phyloP scores from a whole-genome alignment of 2,888 invertebrate species.

The Plutella xylostella region DNA sequence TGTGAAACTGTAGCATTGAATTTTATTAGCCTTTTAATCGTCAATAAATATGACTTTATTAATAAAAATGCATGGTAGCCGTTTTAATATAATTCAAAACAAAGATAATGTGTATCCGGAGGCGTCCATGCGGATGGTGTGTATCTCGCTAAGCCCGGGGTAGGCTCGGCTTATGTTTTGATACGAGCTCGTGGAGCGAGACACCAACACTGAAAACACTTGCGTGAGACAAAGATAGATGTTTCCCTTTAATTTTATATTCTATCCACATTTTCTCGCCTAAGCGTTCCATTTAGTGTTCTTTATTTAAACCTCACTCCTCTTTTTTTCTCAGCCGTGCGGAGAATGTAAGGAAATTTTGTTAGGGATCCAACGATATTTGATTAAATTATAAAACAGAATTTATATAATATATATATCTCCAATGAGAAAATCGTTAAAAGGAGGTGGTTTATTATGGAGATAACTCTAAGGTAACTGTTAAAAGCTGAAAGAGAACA shows the following conservation, averaged over 20 bases:
- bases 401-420: no score
- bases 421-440: no score
- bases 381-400: no score
- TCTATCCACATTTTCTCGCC: slow-evolving; percentile 70
- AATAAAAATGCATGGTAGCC: background rate
- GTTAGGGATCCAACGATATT: slow-evolving; percentile 23
- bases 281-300: slow-evolving; percentile 71
- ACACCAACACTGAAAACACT: slow-evolving; percentile 29
- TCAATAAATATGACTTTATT: background rate
- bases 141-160: slow-evolving; percentile 66
- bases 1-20: no score
- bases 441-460: no score
- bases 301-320: slow-evolving; percentile 66
- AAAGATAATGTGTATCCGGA: slow-evolving; percentile 6
- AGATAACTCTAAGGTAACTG: no score
- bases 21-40: background rate
- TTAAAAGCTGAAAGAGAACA: no score
- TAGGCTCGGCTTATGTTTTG: slow-evolving; percentile 55
- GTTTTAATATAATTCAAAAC: background rate
- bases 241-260: slow-evolving; percentile 65
- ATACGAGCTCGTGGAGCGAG: slow-evolving; percentile 39
- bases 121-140: slow-evolving; percentile 49
- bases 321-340: slow-evolving; percentile 51
- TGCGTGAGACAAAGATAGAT: slow-evolving; percentile 39
- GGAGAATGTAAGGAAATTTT: slow-evolving; percentile 55